Base-by-base conservation (phyloP, 1,140 invertebrate species). In the Hypsibius dujardini region DNA sequence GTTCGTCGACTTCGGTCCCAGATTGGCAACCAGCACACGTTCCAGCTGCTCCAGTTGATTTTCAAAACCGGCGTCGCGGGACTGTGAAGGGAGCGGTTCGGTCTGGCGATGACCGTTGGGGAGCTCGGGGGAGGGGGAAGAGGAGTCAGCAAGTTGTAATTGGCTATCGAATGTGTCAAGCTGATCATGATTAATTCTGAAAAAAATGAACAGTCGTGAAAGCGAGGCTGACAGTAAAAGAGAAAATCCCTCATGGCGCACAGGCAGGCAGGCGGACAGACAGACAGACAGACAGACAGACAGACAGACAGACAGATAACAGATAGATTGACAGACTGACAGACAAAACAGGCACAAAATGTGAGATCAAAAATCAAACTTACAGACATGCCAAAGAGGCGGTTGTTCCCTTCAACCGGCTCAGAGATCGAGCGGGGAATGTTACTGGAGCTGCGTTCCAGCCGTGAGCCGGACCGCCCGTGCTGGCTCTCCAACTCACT, bases 101-200 rank as follows among this genome's bases (percentile, higher is more conserved):
- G 3, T 12, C 3, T 67, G 3, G 45, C 42, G 7, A 3, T 42
- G 62, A 42, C 42, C 62, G 42, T 14, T 42, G 7, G 45, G 7
- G 7, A 67, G 62, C 42, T 67, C 62, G 45, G 62, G 62, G 12
- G 62, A 67, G 42, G 62, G 42, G 3, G 62, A 67, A 14, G 62
- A 67, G 3, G 62, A 67, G 42, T 67, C 62, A 42, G 42, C 62
- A 14, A 42, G 62, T 42, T 42, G 62, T n/a, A n/a, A n/a, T n/a
- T n/a, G n/a, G n/a, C n/a, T n/a, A 42, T 67, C 3, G 12, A 67
- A 14, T 12, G 7, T 42, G 7, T 67, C 62, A 42, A 7, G 42
- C 62, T 67, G 62, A 67, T 67, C 62, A 42, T 42, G 62, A 67
- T n/a, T n/a, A n/a, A n/a, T n/a, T n/a, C n/a, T n/a, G n/a, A n/a